Percentiles rank a stretch among this genome's conserved stretches.
These are phyloP conservation scores for Idaea straminata DNA, from an alignment of 2,888 invertebrate genomes.

Conservation along the genomic window DNA sequence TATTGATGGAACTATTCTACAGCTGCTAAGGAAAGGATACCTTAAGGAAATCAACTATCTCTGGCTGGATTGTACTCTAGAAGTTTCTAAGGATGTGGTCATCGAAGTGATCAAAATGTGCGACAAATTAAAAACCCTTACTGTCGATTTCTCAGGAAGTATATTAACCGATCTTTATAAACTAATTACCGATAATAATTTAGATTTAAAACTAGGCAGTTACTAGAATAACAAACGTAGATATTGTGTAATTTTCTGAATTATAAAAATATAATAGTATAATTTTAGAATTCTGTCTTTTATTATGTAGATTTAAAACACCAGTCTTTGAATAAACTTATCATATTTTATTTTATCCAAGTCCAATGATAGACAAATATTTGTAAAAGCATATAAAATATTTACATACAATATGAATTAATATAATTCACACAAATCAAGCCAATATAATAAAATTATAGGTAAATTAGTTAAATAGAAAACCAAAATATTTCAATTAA, in stretches of 20 bases:
- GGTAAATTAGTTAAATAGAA: not conserved
- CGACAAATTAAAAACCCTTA: conserved; percentile 58
- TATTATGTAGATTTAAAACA: not conserved
- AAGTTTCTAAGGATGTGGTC: conserved; percentile 61
- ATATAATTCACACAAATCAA: not conserved
- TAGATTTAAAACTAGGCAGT: conserved; percentile 67
- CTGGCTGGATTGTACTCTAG: conserved; percentile 73
- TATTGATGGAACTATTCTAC: conserved; percentile 55
- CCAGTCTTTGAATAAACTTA: not conserved
- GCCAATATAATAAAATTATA: not conserved
- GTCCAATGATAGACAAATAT: not conserved
- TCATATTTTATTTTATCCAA: not conserved
- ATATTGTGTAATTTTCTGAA: not conserved
- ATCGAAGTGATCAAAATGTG: conserved; percentile 62
- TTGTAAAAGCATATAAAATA: not conserved
- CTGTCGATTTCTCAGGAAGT: conserved; percentile 60
- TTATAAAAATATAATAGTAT: not conserved
- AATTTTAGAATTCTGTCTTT: not conserved
- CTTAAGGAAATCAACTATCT: conserved; percentile 57
- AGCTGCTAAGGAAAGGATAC: conserved; percentile 58
- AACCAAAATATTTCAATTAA: not conserved
- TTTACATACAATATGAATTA: not conserved
- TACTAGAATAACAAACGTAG: conserved; percentile 49
- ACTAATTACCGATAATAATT: conserved; percentile 65
- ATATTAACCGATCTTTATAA: conserved; percentile 52